Conservation (phyloP, 2,888 invertebrate genomes). For the Perdita meconis region DNA sequence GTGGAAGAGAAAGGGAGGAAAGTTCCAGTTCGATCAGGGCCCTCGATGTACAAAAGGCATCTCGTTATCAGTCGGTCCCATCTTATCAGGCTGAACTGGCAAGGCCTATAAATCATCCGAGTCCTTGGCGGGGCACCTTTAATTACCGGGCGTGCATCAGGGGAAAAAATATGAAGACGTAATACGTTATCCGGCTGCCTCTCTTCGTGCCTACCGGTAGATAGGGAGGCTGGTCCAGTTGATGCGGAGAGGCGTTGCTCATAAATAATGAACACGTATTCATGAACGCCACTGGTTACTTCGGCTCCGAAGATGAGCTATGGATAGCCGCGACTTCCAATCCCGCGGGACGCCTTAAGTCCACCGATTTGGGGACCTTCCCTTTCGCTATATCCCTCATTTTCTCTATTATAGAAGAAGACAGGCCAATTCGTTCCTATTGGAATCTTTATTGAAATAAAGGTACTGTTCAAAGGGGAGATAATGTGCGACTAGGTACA, state of each 20-base stretch:
- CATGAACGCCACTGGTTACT: constrained; percentile 77
- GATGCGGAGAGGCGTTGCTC: constrained; percentile 77
- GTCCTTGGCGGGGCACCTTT: constrained; percentile 78
- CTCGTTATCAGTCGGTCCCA: constrained; percentile 74
- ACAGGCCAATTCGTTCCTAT: not conserved
- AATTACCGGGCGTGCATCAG: constrained; percentile 76
- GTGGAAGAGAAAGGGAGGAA: constrained; percentile 35
- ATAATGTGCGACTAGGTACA: too few relatives aligned
- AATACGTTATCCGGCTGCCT: constrained; percentile 77
- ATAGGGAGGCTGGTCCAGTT: constrained; percentile 75
- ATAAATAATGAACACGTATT: constrained; percentile 78
- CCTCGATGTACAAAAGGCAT: constrained; percentile 66
- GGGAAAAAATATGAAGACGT: constrained; percentile 81
- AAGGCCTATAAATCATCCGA: constrained; percentile 78
- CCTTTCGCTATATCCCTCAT: constrained; percentile 9
- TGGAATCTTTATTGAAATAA: not conserved
- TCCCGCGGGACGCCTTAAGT: constrained; percentile 46
- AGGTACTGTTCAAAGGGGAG: too few relatives aligned
- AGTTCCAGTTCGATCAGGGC: constrained; percentile 63
- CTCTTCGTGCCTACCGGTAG: constrained; percentile 73
- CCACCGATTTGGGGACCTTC: constrained; percentile 35
- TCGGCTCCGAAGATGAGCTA: constrained; percentile 66
- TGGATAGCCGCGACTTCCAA: constrained; percentile 52
- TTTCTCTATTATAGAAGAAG: not conserved
- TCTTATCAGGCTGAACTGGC: constrained; percentile 77